Evolutionary conservation across 2,797 vertebrate species (phyloP).

Genomic region (Natrix natrix): DNA sequence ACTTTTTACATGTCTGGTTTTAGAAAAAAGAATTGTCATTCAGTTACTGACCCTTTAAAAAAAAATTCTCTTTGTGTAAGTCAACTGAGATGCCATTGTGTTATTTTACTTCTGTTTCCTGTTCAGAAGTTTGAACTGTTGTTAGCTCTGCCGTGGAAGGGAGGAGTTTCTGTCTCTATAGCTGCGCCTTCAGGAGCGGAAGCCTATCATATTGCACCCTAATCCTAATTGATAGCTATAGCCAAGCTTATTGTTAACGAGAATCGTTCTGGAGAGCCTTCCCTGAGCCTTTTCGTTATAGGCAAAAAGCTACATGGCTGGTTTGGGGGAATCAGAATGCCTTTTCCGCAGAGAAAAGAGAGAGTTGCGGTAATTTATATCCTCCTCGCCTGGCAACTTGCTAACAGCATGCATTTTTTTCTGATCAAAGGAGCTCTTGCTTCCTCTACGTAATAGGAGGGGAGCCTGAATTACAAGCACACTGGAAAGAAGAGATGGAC

Average conservation of each 20-base stretch:
- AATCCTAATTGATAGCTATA: constrained; percentile 75
- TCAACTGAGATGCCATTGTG: constrained; percentile 20
- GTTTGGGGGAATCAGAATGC: constrained; percentile 1
- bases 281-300: constrained; percentile 35
- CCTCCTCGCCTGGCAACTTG: constrained; percentile 31
- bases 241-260: constrained; percentile 73
- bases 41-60: not conserved
- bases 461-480: constrained; percentile 40
- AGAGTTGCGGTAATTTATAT: constrained; percentile 25
- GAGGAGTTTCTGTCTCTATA: constrained; percentile 72
- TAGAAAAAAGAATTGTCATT: not conserved
- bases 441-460: constrained; percentile 29
- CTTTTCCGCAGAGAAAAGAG: constrained; percentile 22
- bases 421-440: constrained; percentile 7
- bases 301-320: constrained; percentile 32
- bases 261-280: constrained; percentile 62
- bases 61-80: not conserved
- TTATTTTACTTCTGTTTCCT: constrained; percentile 33
- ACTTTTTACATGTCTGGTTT: not conserved
- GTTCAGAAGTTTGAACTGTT: constrained; percentile 70
- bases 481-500: constrained; percentile 53
- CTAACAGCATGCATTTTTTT: constrained; percentile 33
- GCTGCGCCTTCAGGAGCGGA: constrained; percentile 64
- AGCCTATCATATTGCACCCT: constrained; percentile 84
- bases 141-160: constrained; percentile 58